These are phyloP conservation scores for Baryphthengus martii DNA, from an alignment of 2,113 vertebrate species.

Conservation along the genomic window DNA sequence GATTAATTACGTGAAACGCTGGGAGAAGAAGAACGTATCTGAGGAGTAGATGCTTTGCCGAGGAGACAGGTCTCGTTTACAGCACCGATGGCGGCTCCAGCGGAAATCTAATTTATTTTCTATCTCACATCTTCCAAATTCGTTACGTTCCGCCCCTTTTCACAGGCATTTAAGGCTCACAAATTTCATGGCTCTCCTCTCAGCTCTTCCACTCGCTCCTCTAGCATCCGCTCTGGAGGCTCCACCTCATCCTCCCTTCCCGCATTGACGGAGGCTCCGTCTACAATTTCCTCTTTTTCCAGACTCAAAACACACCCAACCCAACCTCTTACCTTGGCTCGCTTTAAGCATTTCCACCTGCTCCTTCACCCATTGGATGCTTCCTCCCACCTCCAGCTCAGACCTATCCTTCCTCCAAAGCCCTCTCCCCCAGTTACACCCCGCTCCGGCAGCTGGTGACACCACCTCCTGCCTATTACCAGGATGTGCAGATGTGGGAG, in stretches of 20 bases:
- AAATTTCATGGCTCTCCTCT: background rate
- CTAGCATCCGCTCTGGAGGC: background rate
- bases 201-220: slow-evolving; percentile 32
- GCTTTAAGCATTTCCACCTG: background rate
- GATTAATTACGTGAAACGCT: background rate
- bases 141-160: background rate
- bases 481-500: background rate
- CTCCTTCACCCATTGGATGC: slow-evolving; percentile 19
- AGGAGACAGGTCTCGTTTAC: fast-evolving
- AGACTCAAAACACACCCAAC: background rate
- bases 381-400: background rate
- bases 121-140: background rate
- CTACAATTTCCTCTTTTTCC: background rate
- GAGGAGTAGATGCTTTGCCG: fast-evolving
- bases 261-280: background rate
- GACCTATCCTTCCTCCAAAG: background rate
- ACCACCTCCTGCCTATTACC: background rate
- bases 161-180: background rate
- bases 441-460: background rate
- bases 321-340: background rate
- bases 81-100: background rate
- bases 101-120: background rate
- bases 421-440: background rate
- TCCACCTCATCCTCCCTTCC: background rate
- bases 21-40: background rate